Conservation (phyloP, 2,797 vertebrate species). For the Argentina silus region DNA sequence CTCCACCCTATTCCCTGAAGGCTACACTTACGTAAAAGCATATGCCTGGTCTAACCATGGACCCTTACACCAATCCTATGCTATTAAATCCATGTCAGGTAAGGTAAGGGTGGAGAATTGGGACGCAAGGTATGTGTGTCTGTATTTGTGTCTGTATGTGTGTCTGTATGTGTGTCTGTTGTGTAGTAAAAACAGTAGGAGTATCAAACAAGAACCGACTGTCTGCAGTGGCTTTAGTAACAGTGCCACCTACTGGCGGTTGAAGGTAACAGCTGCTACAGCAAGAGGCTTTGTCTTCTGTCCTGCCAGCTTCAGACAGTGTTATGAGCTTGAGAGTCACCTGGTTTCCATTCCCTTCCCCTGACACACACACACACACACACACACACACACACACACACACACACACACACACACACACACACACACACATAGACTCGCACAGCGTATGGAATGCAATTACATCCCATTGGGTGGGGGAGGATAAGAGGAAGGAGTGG, state of each 20-base stretch:
- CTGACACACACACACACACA: not conserved
- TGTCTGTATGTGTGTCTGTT: too few relatives aligned
- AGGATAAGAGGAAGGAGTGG: constrained; percentile 27
- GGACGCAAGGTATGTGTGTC: not conserved
- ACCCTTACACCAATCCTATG: too few relatives aligned
- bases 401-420: too few relatives aligned
- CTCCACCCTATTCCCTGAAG: too few relatives aligned
- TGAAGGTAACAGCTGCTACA: constrained; percentile 1
- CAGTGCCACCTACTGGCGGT: constrained; percentile 59
- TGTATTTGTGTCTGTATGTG: too few relatives aligned
- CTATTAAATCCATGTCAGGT: too few relatives aligned
- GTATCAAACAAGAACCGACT: not conserved
- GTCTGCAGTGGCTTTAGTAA: constrained; percentile 31
- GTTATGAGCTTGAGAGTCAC: constrained; percentile 17
- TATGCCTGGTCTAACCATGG: too few relatives aligned
- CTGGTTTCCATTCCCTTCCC: constrained; percentile 19
- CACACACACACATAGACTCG: constrained; percentile 6
- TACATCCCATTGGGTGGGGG: not conserved
- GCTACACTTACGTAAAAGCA: too few relatives aligned
- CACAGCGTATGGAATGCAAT: constrained; percentile 23
- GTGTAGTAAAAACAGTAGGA: not conserved
- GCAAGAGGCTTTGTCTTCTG: not conserved
- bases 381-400: too few relatives aligned
- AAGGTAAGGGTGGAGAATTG: too few relatives aligned
- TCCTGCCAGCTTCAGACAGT: not conserved